phyloP scores from a whole-genome alignment of 1,140 invertebrate species.

The Brachionus plicatilis region DNA sequence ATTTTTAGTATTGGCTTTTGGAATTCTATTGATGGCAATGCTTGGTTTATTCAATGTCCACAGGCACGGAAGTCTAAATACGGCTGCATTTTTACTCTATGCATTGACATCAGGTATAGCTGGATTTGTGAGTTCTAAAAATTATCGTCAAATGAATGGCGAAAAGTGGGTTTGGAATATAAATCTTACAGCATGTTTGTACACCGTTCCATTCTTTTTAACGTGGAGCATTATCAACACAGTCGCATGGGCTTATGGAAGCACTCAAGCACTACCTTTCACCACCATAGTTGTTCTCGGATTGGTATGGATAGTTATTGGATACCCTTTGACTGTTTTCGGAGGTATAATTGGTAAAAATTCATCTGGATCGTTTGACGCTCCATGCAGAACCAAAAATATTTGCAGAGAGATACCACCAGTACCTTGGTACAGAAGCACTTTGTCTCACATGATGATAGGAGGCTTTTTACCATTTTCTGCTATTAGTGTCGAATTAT shows the following conservation, averaged over 20 bases:
- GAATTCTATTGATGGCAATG: constrained; percentile 58
- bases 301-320: constrained; percentile 59
- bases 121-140: constrained; percentile 57
- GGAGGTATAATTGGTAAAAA: constrained; percentile 61
- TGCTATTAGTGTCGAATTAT: constrained; percentile 60
- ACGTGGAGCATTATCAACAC: constrained; percentile 59
- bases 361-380: constrained; percentile 56
- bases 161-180: constrained; percentile 60
- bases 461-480: constrained; percentile 61
- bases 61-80: constrained; percentile 58
- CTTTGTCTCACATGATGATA: constrained; percentile 56
- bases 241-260: constrained; percentile 59
- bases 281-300: constrained; percentile 58
- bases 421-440: constrained; percentile 57
- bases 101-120: constrained; percentile 60
- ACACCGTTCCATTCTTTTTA: constrained; percentile 59
- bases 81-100: constrained; percentile 58
- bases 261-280: constrained; percentile 60
- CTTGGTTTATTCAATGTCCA: constrained; percentile 60
- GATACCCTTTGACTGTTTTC: constrained; percentile 59
- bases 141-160: constrained; percentile 58
- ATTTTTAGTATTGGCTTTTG: constrained; percentile 57
- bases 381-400: constrained; percentile 59
- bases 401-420: constrained; percentile 59
- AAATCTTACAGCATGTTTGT: constrained; percentile 58